A percentile compares a stretch with the other conserved stretches of the same genome.
These are phyloP conservation scores for Collichthys lucidus DNA, from an alignment of 2,113 vertebrate genomes.

Conservation along the genomic window DNA sequence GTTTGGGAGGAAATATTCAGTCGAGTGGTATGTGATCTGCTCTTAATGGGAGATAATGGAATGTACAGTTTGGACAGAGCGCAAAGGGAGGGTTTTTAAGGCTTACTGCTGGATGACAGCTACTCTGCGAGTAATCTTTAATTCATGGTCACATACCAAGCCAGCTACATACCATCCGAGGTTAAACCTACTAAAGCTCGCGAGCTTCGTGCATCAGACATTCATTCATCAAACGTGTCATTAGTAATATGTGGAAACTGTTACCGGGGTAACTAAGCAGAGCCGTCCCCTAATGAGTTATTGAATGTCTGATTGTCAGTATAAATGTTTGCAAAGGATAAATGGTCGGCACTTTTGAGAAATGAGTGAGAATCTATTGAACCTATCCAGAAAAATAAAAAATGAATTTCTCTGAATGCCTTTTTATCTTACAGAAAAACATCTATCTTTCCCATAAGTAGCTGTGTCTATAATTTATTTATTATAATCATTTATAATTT, in stretches of 20 bases:
- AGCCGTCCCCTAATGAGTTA: constrained; percentile 54
- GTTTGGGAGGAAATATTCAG: not conserved
- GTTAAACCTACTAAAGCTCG: not conserved
- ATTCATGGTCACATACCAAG: not conserved
- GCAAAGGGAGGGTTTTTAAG: not conserved
- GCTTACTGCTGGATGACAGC: constrained; percentile 4
- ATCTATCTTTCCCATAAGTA: not conserved
- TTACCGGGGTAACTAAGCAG: constrained; percentile 51
- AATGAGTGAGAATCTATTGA: constrained; percentile 11
- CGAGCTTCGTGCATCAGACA: constrained; percentile 26
- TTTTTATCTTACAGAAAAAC: not conserved
- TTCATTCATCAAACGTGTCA: constrained; percentile 45
- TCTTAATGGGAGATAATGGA: constrained; percentile 24
- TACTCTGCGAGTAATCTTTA: not conserved
- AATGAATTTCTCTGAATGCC: not conserved
- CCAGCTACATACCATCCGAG: not conserved
- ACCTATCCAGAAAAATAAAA: not conserved
- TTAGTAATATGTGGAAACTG: constrained; percentile 51
- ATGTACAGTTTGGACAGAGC: not conserved
- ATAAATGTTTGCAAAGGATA: constrained; percentile 7
- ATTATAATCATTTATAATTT: not conserved
- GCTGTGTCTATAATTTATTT: not conserved
- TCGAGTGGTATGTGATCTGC: not conserved
- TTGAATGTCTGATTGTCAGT: constrained; percentile 39
- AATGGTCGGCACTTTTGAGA: not conserved